Evolutionary conservation across 1,140 invertebrate species (phyloP).

Genomic region (Lithobius niger): DNA sequence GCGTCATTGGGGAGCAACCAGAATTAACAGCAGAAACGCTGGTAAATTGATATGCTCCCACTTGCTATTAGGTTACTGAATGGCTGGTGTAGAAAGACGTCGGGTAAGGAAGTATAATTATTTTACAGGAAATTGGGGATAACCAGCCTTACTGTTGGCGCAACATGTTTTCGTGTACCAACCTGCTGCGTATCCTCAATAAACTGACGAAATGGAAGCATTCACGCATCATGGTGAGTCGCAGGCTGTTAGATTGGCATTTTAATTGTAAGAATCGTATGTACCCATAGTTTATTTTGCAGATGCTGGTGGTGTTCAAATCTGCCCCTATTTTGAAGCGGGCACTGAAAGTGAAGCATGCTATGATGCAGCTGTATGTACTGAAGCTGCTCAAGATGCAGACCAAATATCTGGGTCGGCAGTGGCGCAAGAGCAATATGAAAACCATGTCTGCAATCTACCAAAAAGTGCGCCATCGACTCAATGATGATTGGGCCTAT

Average conservation of each 20-base stretch:
- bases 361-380: conserved; percentile 96
- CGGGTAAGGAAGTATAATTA: no score
- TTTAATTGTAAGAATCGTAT: neutral
- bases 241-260: neutral
- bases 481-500: conserved; percentile 99
- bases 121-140: conserved; percentile 59
- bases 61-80: no score
- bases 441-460: conserved; percentile 99
- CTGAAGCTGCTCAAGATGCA: conserved; percentile 98
- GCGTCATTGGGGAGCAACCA: conserved; percentile 89
- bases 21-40: conserved; percentile 86
- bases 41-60: no score
- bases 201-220: conserved; percentile 99
- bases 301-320: conserved; percentile 99
- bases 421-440: conserved; percentile 99
- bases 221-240: conserved; percentile 82
- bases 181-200: conserved; percentile 90
- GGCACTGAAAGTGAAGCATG: conserved; percentile 86
- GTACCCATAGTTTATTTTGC: conserved; percentile 20
- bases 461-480: conserved; percentile 80
- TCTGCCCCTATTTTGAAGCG: conserved; percentile 96
- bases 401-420: conserved; percentile 94
- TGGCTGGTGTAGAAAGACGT: no score
- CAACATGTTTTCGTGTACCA: conserved; percentile 97
- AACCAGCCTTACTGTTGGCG: conserved; percentile 84